phyloP scores from a whole-genome alignment of 1,140 invertebrate species.

The Parasteatoda tepidariorum region DNA sequence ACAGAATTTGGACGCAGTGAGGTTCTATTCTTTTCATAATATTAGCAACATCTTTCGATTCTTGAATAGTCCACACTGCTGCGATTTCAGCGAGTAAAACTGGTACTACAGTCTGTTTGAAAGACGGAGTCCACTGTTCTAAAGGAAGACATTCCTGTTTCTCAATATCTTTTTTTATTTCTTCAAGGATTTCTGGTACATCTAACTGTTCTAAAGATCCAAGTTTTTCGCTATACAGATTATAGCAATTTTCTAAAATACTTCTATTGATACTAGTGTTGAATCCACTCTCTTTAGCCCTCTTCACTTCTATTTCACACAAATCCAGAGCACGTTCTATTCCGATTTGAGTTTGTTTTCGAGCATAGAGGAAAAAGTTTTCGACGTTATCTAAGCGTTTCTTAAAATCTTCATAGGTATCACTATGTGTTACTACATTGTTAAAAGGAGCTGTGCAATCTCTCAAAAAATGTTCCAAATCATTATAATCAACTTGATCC shows the following conservation, averaged over 20 bases:
- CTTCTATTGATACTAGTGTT: neutral
- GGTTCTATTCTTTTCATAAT: neutral
- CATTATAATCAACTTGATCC: neutral
- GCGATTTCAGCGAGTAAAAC: neutral
- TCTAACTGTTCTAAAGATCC: neutral
- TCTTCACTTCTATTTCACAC: neutral
- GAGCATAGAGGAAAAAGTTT: neutral
- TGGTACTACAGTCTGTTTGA: neutral
- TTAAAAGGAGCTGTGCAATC: neutral
- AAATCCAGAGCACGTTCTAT: neutral
- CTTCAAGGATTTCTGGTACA: neutral
- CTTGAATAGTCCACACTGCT: neutral
- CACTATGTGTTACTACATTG: neutral
- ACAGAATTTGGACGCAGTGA: neutral
- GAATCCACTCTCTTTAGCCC: neutral
- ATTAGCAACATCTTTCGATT: neutral
- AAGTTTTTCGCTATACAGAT: neutral
- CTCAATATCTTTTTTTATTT: neutral
- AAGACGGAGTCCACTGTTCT: neutral
- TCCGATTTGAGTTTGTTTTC: neutral
- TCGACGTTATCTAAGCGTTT: neutral
- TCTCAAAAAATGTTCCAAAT: neutral
- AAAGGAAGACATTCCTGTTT: neutral
- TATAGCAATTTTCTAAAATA: neutral
- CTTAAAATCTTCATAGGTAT: neutral